phyloP scores from a whole-genome alignment of 2,113 vertebrate species.

The Jacana jacana region DNA sequence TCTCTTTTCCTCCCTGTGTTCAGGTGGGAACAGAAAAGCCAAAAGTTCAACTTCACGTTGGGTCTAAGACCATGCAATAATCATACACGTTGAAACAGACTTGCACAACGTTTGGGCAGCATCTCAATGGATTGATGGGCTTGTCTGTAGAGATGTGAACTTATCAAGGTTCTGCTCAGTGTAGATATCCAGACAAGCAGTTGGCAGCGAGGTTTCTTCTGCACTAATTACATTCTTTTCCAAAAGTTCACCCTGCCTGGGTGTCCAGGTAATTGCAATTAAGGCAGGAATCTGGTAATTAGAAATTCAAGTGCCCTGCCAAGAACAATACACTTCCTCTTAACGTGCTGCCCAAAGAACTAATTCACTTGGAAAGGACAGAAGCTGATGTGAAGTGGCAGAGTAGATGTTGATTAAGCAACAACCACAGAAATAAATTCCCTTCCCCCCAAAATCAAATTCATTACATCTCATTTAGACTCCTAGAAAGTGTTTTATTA shows the following conservation, averaged over 20 bases:
- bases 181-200: constrained; percentile 61
- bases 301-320: constrained; percentile 81
- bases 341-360: constrained; percentile 75
- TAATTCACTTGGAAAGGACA: constrained; percentile 72
- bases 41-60: background rate
- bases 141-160: constrained; percentile 53
- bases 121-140: constrained; percentile 5
- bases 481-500: background rate
- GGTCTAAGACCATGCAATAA: background rate
- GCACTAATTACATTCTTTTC: constrained; percentile 81
- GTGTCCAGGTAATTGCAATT: constrained; percentile 86
- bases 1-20: background rate
- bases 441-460: constrained; percentile 39
- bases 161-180: constrained; percentile 47
- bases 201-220: constrained; percentile 72
- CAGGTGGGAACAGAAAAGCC: background rate
- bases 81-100: background rate
- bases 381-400: constrained; percentile 69
- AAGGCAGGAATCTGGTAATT: constrained; percentile 81
- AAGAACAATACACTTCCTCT: constrained; percentile 79
- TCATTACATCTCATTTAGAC: constrained; percentile 36
- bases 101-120: background rate
- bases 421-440: constrained; percentile 47
- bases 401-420: constrained; percentile 64
- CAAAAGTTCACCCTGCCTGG: constrained; percentile 79